phyloP scores from a whole-genome alignment of 2,797 vertebrate genomes.

The Macrochelys suwanniensis region DNA sequence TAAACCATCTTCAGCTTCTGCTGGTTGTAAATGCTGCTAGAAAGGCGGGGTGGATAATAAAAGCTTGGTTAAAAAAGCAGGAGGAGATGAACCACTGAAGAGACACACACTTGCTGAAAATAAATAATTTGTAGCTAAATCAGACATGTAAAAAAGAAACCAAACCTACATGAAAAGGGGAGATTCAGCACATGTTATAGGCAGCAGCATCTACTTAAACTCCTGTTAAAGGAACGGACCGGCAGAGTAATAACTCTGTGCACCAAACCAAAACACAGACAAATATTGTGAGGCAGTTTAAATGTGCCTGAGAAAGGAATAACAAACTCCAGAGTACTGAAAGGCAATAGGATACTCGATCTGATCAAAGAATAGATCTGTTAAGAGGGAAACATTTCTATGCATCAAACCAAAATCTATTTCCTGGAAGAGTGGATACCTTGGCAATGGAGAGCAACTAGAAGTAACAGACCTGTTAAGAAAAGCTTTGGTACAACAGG shows the following conservation, averaged over 20 bases:
- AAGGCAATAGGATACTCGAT: neutral
- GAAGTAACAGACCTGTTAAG: neutral
- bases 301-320: neutral
- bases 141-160: neutral
- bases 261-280: neutral
- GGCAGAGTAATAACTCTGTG: neutral
- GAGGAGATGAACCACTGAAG: neutral
- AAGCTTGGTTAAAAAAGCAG: neutral
- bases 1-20: neutral
- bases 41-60: neutral
- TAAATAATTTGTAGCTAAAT: rapidly evolving
- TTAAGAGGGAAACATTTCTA: neutral
- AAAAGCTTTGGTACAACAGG: neutral
- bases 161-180: neutral
- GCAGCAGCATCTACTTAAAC: rapidly evolving
- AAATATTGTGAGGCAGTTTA: neutral
- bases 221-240: neutral
- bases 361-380: neutral
- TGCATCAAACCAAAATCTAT: neutral
- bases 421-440: neutral
- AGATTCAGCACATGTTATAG: neutral
- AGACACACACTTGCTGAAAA: neutral
- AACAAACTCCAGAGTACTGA: neutral
- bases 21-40: neutral
- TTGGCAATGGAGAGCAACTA: neutral